Conservation (phyloP, 35 echinoderm and acorn worm species). For the Ophioderma brevispina region DNA sequence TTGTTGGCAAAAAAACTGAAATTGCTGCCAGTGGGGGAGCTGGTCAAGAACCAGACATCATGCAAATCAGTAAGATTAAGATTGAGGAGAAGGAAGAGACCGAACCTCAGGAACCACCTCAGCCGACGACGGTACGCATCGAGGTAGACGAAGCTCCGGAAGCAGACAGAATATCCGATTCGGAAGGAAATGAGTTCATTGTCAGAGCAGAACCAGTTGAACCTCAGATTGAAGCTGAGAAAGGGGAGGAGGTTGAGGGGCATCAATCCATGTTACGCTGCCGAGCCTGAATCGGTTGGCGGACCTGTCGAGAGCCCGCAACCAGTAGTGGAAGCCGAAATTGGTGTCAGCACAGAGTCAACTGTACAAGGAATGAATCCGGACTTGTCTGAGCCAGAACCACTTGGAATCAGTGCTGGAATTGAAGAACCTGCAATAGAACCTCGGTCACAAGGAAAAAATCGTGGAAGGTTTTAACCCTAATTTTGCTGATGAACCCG, state of each 20-base stretch:
- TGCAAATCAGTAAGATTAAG: constrained; percentile 11
- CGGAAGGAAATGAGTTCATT: constrained; percentile 77
- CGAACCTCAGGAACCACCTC: neutral
- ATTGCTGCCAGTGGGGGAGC: neutral
- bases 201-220: neutral
- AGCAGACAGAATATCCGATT: constrained; percentile 58
- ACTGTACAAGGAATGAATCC: constrained; percentile 92
- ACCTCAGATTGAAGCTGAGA: constrained; percentile 19
- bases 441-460: neutral
- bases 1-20: constrained; percentile 42
- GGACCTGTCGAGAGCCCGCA: constrained; percentile 52
- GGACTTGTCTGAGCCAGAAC: constrained; percentile 75
- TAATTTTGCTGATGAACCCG: constrained; percentile 69
- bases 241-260: constrained; percentile 25
- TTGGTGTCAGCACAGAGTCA: constrained; percentile 58
- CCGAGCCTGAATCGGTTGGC: neutral
- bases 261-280: constrained; percentile 61
- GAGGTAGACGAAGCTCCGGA: constrained; percentile 82
- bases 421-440: constrained; percentile 39
- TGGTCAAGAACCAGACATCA: neutral
- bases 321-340: constrained; percentile 48
- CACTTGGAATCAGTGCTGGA: constrained; percentile 49
- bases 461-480: constrained; percentile 72
- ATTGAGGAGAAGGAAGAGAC: constrained; percentile 26
- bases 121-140: constrained; percentile 43